Base-by-base conservation (phyloP, 2,113 vertebrate species). In the Oryzias javanicus region DNA sequence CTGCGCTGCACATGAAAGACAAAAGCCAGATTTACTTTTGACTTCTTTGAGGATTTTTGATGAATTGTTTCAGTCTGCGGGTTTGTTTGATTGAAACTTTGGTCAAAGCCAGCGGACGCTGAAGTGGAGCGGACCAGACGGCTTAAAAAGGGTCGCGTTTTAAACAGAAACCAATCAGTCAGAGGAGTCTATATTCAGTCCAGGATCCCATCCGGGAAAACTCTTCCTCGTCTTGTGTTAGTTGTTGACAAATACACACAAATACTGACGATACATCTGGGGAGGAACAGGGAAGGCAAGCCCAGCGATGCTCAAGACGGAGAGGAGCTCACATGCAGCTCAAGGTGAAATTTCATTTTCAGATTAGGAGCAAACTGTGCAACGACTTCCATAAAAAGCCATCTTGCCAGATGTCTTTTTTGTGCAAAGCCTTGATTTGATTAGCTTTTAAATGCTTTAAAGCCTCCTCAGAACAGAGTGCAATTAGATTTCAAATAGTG, bases 381-480 rank as follows among this genome's bases (percentile, higher is more conserved):
- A 61, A 73, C 67, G 67, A 74, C 56, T 72, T 76, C 73, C 49
- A 58, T 60, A 76, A 82, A 86, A 81, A 82, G 63, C 78, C 78
- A 76, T 82, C 75, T 76, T 68, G 63, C 76, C 85, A 89, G 82
- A 85, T 88, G 84, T 78, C 72, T 88, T 83, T 62, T 88, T 74
- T 83, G 79, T 79, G 75, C 74, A 83, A 82, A 79, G 75, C 77
- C 76, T 76, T 84, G 78, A 89, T 88, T 86, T 89, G 87, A 90
- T 89, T 89, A 83, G 81, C 82, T 82, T 86, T 88, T 80, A 90
- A 89, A 89, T 78, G 78, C 60, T 78, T 79, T 86, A 85, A 88
- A 72, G 75, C 67, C 78, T 60, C 51, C 49, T 58, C 72, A 64
- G 61, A 71, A 79, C 52, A 66, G 64, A 86, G 76, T 55, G 86